These are phyloP conservation scores for Agonum fuliginosum DNA, from an alignment of 2,888 invertebrate genomes.

Conservation along the genomic window DNA sequence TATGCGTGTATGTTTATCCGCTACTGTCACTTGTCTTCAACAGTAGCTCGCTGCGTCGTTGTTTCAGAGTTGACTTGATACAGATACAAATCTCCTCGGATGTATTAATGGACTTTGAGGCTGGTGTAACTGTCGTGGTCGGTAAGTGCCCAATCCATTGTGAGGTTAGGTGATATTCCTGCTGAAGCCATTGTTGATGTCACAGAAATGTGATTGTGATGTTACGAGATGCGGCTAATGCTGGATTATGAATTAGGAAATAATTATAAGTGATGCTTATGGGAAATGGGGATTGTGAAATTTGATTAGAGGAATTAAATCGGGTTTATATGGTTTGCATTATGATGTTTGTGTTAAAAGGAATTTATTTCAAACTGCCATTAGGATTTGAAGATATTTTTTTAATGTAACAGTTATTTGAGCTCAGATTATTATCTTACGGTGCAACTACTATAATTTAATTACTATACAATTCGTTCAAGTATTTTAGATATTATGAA, in stretches of 20 bases:
- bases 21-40: slow-evolving; percentile 57
- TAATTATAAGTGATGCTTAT: not conserved
- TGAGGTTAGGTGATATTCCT: not conserved
- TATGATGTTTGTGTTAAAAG: too few species aligned
- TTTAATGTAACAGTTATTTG: too few species aligned
- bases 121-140: slow-evolving; percentile 44
- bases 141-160: slow-evolving; percentile 55
- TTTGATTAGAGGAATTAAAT: too few species aligned
- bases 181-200: not conserved
- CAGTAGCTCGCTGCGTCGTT: slow-evolving; percentile 51
- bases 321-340: too few species aligned
- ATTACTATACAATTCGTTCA: too few species aligned
- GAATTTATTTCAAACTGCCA: too few species aligned
- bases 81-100: slow-evolving; percentile 51
- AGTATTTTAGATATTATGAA: too few species aligned
- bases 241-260: not conserved
- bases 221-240: not conserved
- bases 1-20: slow-evolving; percentile 27
- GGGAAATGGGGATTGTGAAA: too few species aligned
- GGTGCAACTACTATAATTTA: too few species aligned
- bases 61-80: slow-evolving; percentile 31
- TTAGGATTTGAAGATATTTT: too few species aligned
- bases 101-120: slow-evolving; percentile 40
- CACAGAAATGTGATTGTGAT: slow-evolving; percentile 7
- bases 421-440: too few species aligned